Conservation (phyloP, 2,888 invertebrate genomes). For the Philereme vetulata region DNA sequence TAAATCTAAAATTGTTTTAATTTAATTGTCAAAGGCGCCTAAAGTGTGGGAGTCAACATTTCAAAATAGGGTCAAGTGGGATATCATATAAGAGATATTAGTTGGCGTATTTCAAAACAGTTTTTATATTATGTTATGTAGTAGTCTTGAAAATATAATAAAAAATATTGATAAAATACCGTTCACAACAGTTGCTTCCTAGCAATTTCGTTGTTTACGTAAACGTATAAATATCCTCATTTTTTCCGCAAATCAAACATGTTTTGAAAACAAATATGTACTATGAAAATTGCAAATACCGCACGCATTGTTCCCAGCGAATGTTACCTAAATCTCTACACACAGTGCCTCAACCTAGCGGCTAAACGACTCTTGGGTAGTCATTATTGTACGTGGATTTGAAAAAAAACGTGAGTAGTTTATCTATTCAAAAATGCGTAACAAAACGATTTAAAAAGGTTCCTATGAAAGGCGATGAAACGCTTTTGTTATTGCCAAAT, state of each 20-base stretch:
- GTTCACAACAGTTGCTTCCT: conserved; percentile 4
- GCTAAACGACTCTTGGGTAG: neutral
- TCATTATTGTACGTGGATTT: neutral
- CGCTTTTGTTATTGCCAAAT: too few relatives aligned
- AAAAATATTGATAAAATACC: neutral
- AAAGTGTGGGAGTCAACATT: too few relatives aligned
- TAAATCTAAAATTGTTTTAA: too few relatives aligned
- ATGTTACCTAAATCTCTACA: conserved; percentile 6
- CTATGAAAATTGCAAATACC: conserved; percentile 8
- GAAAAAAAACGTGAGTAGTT: neutral
- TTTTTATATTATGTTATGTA: too few relatives aligned
- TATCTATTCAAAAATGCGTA: neutral
- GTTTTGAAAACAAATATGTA: conserved; percentile 2
- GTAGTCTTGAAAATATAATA: too few relatives aligned
- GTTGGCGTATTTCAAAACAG: too few relatives aligned
- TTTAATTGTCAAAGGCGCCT: too few relatives aligned
- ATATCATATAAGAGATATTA: too few relatives aligned
- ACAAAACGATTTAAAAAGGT: too few relatives aligned
- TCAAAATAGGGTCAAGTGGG: too few relatives aligned
- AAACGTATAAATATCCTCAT: neutral
- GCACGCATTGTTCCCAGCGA: conserved; percentile 6
- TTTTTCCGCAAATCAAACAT: neutral
- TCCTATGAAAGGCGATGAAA: too few relatives aligned
- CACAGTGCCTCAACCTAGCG: neutral
- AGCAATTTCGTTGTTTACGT: conserved; percentile 8